Evolutionary conservation across 2,888 invertebrate species (phyloP).

Genomic region (Leucophenga maculata): DNA sequence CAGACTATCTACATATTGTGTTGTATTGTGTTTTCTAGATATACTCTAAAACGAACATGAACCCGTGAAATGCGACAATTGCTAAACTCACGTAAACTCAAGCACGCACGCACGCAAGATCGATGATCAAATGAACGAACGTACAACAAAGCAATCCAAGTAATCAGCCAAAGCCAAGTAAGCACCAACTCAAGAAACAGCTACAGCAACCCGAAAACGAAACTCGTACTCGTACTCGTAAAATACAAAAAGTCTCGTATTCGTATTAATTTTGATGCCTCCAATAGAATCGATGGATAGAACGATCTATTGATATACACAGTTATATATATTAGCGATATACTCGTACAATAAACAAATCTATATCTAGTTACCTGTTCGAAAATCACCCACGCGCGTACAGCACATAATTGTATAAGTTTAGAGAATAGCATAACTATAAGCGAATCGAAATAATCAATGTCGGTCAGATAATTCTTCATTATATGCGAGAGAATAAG

Average conservation of each 20-base stretch:
- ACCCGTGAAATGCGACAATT: constrained; percentile 13
- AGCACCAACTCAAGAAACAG: constrained; percentile 27
- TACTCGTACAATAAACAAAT: not conserved
- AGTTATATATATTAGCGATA: not conserved
- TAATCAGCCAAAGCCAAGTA: constrained; percentile 19
- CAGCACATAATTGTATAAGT: too few species aligned
- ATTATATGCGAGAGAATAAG: too few species aligned
- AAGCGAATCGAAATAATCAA: constrained; percentile 4
- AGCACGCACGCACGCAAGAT: constrained; percentile 2
- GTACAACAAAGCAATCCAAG: constrained; percentile 27
- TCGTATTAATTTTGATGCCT: constrained; percentile 33
- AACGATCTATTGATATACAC: constrained; percentile 3
- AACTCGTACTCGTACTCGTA: constrained; percentile 6
- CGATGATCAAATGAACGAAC: constrained; percentile 31
- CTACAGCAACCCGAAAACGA: constrained; percentile 45
- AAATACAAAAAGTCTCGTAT: not conserved
- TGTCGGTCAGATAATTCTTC: too few species aligned
- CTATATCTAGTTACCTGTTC: too few species aligned
- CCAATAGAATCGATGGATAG: too few species aligned
- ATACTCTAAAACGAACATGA: constrained; percentile 7
- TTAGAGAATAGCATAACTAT: too few species aligned
- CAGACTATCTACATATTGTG: constrained; percentile 16
- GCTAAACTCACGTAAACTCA: constrained; percentile 5
- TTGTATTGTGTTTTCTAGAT: constrained; percentile 27
- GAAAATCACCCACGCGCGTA: too few species aligned